Evolutionary conservation across 2,797 vertebrate genomes (phyloP).

Genomic region (Xenentodon cancila): DNA sequence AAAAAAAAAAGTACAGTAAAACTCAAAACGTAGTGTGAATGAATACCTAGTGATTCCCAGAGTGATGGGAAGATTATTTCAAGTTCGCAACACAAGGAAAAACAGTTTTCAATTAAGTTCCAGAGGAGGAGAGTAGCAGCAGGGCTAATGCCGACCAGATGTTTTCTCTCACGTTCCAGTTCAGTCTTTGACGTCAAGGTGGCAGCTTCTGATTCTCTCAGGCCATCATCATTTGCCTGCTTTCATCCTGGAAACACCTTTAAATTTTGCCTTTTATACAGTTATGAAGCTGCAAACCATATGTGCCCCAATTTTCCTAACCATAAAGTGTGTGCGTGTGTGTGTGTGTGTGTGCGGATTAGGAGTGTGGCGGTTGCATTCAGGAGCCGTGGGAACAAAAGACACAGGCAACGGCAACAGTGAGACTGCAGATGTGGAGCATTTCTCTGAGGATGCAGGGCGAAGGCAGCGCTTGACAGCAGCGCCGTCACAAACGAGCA

Average conservation of each 20-base stretch:
- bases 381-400: constrained; percentile 16
- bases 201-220: constrained; percentile 48
- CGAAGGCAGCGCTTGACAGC: constrained; percentile 9
- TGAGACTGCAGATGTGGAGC: constrained; percentile 17
- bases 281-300: constrained; percentile 59
- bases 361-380: constrained; percentile 20
- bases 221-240: constrained; percentile 27
- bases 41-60: constrained; percentile 16
- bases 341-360: too few species aligned
- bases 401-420: constrained; percentile 12
- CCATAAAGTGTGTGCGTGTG: constrained; percentile 19
- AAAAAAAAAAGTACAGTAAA: constrained; percentile 11
- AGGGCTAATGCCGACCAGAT: constrained; percentile 70
- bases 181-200: constrained; percentile 47
- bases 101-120: constrained; percentile 27
- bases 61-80: not conserved
- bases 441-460: constrained; percentile 1
- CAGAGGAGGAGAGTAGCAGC: constrained; percentile 37
- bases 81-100: not conserved
- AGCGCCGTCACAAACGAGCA: constrained; percentile 26
- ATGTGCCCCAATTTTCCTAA: constrained; percentile 55
- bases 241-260: constrained; percentile 37
- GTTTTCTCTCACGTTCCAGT: constrained; percentile 52
- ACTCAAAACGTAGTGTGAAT: not conserved
- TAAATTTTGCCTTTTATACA: constrained; percentile 38